phyloP scores from a whole-genome alignment of 92 coral and sea anemone species.

The Palythoa caribaeorum region DNA sequence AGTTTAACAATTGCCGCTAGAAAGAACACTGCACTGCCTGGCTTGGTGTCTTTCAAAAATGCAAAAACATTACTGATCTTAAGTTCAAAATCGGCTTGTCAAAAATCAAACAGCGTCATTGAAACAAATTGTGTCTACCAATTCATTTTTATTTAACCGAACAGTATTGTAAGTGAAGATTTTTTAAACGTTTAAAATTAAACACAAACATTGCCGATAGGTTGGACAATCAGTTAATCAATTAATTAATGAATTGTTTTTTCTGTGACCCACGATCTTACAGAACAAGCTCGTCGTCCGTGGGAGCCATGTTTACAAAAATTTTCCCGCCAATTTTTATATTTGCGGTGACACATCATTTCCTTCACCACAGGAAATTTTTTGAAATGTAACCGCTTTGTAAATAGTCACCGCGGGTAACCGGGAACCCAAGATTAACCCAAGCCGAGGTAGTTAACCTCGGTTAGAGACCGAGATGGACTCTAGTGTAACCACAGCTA shows the following conservation, averaged over 20 bases:
- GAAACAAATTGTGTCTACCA: background rate
- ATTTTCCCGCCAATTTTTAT: too few relatives aligned
- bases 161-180: background rate
- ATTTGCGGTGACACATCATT: too few relatives aligned
- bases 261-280: background rate
- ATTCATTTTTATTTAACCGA: background rate
- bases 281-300: too few relatives aligned
- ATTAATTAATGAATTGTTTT: background rate
- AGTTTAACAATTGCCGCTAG: background rate
- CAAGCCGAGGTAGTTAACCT: too few relatives aligned
- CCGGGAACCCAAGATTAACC: too few relatives aligned
- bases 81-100: background rate
- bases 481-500: too few relatives aligned
- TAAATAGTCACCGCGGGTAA: too few relatives aligned
- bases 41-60: constrained; percentile 11
- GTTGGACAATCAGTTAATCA: background rate
- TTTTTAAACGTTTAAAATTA: background rate
- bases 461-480: too few relatives aligned
- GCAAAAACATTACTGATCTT: background rate
- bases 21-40: constrained; percentile 29
- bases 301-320: too few relatives aligned
- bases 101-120: background rate
- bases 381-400: too few relatives aligned
- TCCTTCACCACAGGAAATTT: too few relatives aligned
- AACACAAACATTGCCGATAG: background rate